These are phyloP conservation scores for Diachasmimorpha longicaudata DNA, from an alignment of 1,140 invertebrate genomes.

Conservation along the genomic window DNA sequence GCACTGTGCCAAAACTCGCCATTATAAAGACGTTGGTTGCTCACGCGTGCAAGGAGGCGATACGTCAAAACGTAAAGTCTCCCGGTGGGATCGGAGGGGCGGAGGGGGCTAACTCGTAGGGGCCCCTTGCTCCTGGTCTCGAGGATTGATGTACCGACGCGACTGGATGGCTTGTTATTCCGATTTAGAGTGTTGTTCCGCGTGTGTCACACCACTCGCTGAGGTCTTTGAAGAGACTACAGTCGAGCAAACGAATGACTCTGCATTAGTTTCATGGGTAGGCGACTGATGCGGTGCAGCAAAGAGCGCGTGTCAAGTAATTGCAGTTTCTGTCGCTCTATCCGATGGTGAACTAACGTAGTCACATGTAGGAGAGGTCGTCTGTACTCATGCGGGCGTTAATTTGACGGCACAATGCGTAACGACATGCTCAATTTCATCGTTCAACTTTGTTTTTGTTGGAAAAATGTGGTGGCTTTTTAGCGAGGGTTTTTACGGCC, in stretches of 20 bases:
- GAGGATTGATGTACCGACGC: conserved; percentile 50
- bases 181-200: conserved; percentile 47
- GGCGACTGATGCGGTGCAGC: conserved; percentile 3
- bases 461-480: too few species aligned
- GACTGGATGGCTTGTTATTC: conserved; percentile 54
- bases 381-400: conserved; percentile 39
- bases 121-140: background rate
- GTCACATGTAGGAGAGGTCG: background rate
- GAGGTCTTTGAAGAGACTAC: background rate
- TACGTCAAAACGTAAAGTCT: conserved; percentile 33
- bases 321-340: conserved; percentile 45
- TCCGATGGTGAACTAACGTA: conserved; percentile 1
- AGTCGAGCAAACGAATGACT: background rate
- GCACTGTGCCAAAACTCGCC: conserved; percentile 19
- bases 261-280: background rate
- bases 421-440: conserved; percentile 53
- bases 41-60: conserved; percentile 5
- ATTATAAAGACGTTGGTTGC: conserved; percentile 26
- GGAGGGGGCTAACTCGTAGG: background rate
- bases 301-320: conserved; percentile 49
- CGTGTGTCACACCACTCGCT: conserved; percentile 2
- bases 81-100: conserved; percentile 40
- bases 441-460: conserved; percentile 37
- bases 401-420: conserved; percentile 52
- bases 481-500: too few species aligned